phyloP scores from a whole-genome alignment of 2,888 invertebrate genomes.

The Azorinus chamasolen region DNA sequence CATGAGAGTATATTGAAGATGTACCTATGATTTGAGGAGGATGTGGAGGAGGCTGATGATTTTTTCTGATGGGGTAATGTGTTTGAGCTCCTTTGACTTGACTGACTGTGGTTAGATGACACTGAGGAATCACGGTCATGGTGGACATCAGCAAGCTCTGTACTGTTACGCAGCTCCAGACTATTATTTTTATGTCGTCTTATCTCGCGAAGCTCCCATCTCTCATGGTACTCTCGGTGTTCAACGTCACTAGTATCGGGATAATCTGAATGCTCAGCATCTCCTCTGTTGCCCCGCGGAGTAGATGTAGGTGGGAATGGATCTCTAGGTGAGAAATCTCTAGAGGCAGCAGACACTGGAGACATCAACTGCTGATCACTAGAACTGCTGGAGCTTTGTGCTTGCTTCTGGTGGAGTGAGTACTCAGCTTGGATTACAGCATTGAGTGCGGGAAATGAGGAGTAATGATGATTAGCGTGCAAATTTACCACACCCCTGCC shows the following conservation, averaged over 20 bases:
- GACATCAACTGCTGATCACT: slow-evolving; percentile 49
- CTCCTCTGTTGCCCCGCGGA: background rate
- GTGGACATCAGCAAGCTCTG: slow-evolving; percentile 29
- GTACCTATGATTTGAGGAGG: slow-evolving; percentile 61
- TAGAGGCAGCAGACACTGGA: slow-evolving; percentile 4
- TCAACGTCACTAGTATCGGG: slow-evolving; percentile 34
- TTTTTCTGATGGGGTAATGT: slow-evolving; percentile 72
- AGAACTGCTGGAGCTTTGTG: slow-evolving; percentile 45
- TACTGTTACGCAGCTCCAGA: slow-evolving; percentile 14
- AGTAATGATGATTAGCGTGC: slow-evolving; percentile 77
- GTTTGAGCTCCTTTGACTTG: slow-evolving; percentile 62
- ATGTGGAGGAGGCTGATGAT: slow-evolving; percentile 59
- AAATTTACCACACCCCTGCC: slow-evolving; percentile 81
- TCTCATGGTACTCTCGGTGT: slow-evolving; percentile 46
- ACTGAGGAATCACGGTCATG: slow-evolving; percentile 60
- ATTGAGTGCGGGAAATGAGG: slow-evolving; percentile 78
- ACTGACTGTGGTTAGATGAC: slow-evolving; percentile 61
- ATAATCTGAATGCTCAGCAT: background rate
- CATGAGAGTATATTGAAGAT: slow-evolving; percentile 4
- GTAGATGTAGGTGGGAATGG: background rate
- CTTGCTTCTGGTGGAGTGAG: slow-evolving; percentile 50
- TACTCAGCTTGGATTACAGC: slow-evolving; percentile 74
- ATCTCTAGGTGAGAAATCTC: slow-evolving; percentile 16
- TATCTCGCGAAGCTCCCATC: slow-evolving; percentile 59
- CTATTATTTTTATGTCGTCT: slow-evolving; percentile 30